phyloP scores from a whole-genome alignment of 1,140 invertebrate genomes.

The Drosophila pectinifera region DNA sequence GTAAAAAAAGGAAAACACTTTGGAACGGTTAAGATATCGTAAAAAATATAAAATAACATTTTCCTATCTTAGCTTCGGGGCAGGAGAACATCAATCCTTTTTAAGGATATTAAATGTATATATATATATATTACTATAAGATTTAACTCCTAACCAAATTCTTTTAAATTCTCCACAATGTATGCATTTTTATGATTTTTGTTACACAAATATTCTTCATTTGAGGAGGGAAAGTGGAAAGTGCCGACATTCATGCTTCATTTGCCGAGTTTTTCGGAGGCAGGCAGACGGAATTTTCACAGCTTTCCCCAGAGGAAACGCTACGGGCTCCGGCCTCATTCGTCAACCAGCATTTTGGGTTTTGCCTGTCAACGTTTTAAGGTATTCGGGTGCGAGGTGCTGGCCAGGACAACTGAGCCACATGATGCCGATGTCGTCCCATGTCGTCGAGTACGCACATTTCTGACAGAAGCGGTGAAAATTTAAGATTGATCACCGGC shows the following conservation, averaged over 20 bases:
- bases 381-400: constrained; percentile 41
- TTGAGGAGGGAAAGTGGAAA: constrained; percentile 57
- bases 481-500: constrained; percentile 84
- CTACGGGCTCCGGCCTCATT: constrained; percentile 47
- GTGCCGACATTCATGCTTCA: constrained; percentile 68
- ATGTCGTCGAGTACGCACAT: constrained; percentile 75
- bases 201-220: constrained; percentile 15
- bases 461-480: constrained; percentile 85
- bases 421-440: constrained; percentile 66
- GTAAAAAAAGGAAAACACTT: background rate
- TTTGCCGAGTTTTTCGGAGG: constrained; percentile 48
- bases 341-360: constrained; percentile 75
- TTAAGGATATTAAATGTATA: too few relatives aligned
- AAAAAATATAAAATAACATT: background rate
- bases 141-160: background rate
- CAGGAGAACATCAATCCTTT: background rate
- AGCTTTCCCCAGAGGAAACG: constrained; percentile 51
- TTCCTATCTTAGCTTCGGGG: background rate
- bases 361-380: constrained; percentile 68
- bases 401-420: constrained; percentile 57
- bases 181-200: background rate
- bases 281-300: constrained; percentile 33
- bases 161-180: too few relatives aligned
- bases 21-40: background rate
- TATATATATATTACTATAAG: too few relatives aligned